Conservation (phyloP, 2,797 vertebrate species). For the Margarornis squamiger region DNA sequence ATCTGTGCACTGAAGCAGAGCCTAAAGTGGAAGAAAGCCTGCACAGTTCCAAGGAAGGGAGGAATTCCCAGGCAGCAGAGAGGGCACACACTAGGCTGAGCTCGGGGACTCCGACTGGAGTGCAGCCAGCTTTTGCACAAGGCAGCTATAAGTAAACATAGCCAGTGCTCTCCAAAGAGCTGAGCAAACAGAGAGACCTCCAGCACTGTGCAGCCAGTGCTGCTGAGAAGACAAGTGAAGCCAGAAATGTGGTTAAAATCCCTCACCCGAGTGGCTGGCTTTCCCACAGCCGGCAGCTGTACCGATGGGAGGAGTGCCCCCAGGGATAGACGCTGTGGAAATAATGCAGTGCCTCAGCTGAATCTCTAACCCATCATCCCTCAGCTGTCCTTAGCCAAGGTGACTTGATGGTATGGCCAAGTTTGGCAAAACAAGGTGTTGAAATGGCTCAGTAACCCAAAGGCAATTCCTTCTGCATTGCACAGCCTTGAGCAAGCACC, state of each 20-base stretch:
- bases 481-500: background rate
- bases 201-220: background rate
- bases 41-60: background rate
- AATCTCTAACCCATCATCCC: background rate
- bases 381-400: background rate
- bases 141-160: background rate
- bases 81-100: background rate
- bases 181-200: background rate
- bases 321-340: accelerated
- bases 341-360: background rate
- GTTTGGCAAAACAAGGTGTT: background rate
- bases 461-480: background rate
- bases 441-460: accelerated
- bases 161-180: background rate
- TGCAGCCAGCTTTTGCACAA: background rate
- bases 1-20: background rate
- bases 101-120: accelerated
- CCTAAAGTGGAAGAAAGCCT: background rate
- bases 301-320: accelerated
- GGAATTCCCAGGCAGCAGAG: background rate
- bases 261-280: accelerated
- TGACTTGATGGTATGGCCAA: background rate
- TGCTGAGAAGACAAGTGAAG: accelerated
- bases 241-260: background rate
- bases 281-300: accelerated